These are phyloP conservation scores for Mongoloraphidia duomilia DNA, from an alignment of 2,888 invertebrate genomes.

Conservation along the genomic window DNA sequence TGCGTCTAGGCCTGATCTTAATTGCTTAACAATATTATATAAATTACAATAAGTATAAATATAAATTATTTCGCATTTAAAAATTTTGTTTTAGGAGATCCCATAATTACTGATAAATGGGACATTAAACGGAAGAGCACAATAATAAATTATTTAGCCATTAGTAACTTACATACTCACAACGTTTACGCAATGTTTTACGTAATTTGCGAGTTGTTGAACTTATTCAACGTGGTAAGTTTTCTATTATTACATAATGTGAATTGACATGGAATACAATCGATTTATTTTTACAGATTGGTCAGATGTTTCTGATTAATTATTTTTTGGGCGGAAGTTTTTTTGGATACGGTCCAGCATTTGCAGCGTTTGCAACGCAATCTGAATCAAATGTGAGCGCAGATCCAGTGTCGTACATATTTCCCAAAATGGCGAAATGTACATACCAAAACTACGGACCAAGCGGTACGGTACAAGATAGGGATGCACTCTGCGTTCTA, in stretches of 20 bases:
- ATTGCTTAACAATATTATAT: neutral
- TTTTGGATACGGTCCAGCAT: slow-evolving; percentile 41
- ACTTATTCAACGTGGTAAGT: slow-evolving; percentile 59
- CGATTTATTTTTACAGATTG: slow-evolving; percentile 33
- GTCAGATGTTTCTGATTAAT: slow-evolving; percentile 53
- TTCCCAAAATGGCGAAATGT: slow-evolving; percentile 56
- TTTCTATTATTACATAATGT: neutral
- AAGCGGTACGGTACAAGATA: slow-evolving; percentile 38
- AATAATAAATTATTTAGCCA: slow-evolving; percentile 41
- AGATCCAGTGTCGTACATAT: slow-evolving; percentile 52
- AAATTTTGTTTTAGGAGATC: slow-evolving; percentile 33
- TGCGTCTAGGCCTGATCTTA: no score
- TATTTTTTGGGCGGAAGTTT: slow-evolving; percentile 48
- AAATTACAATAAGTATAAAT: neutral
- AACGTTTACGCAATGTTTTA: slow-evolving; percentile 52
- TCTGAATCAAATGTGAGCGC: slow-evolving; percentile 31
- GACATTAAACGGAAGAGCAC: slow-evolving; percentile 36
- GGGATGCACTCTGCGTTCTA: slow-evolving; percentile 56
- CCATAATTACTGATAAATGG: slow-evolving; percentile 41
- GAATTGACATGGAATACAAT: neutral
- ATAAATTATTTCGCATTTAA: neutral
- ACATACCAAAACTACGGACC: slow-evolving; percentile 42
- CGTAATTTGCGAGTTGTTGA: slow-evolving; percentile 56
- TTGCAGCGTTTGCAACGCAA: slow-evolving; percentile 32
- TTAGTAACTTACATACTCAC: slow-evolving; percentile 39